phyloP scores from a whole-genome alignment of 2,797 vertebrate species.

The Eulemur albifrons region DNA sequence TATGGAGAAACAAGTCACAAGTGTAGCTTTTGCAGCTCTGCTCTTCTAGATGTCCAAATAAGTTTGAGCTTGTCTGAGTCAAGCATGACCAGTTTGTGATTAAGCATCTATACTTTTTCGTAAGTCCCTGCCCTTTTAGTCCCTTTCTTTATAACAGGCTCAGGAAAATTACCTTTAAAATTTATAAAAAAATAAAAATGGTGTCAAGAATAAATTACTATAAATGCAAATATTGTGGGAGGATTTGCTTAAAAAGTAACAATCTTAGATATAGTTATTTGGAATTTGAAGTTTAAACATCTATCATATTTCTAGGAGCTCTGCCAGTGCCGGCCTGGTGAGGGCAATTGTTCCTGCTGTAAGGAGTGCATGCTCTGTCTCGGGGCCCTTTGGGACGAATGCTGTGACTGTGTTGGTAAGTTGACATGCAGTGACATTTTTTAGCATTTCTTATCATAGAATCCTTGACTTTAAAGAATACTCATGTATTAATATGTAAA shows the following conservation, averaged over 20 bases:
- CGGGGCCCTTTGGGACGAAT: conserved; percentile 97
- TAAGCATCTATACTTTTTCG: background rate
- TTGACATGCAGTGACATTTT: conserved; percentile 23
- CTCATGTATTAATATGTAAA: background rate
- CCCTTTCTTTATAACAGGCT: background rate
- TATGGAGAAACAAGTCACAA: background rate
- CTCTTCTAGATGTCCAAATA: background rate
- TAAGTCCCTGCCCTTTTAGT: background rate
- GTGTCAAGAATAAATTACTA: background rate
- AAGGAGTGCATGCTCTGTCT: conserved; percentile 99
- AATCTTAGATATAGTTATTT: background rate
- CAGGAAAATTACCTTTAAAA: background rate
- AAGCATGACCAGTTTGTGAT: background rate
- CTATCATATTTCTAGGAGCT: conserved; percentile 89
- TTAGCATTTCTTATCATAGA: background rate
- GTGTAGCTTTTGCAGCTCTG: background rate
- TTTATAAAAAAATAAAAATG: background rate
- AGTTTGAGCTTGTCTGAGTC: background rate
- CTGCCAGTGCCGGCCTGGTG: conserved; percentile 96
- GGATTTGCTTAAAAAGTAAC: background rate
- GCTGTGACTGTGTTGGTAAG: conserved; percentile 99
- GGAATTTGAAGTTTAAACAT: conserved; percentile 5
- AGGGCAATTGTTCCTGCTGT: conserved; percentile 98
- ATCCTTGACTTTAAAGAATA: background rate
- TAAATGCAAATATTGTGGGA: background rate